phyloP scores from a whole-genome alignment of 2,797 vertebrate species.

The Pogonophryne albipinna region DNA sequence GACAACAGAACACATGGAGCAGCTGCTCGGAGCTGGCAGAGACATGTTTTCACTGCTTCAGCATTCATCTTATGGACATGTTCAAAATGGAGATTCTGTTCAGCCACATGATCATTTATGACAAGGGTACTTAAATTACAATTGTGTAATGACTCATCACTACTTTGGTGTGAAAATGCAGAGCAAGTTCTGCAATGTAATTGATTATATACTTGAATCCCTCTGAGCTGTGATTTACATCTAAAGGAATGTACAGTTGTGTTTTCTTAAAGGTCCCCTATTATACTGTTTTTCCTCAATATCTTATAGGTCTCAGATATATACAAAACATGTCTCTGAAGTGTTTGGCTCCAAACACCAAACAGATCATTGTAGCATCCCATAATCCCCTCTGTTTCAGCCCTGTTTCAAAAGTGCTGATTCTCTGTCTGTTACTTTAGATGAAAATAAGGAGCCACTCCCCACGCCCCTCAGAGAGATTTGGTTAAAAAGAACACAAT shows the following conservation, averaged over 20 bases:
- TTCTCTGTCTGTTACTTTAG: too few species aligned
- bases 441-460: too few species aligned
- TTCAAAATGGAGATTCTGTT: background rate
- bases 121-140: background rate
- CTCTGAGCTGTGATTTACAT: background rate
- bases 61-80: background rate
- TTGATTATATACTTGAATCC: background rate
- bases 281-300: too few species aligned
- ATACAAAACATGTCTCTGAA: too few species aligned
- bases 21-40: conserved; percentile 21
- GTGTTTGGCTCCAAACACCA: too few species aligned
- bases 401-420: too few species aligned
- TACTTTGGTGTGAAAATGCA: background rate
- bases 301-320: too few species aligned
- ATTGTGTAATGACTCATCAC: background rate
- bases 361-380: too few species aligned
- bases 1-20: conserved; percentile 30
- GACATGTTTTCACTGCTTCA: conserved; percentile 23
- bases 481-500: too few species aligned
- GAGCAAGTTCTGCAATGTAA: background rate
- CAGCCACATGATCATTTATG: background rate
- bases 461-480: too few species aligned
- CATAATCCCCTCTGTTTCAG: too few species aligned
- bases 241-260: background rate
- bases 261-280: too few species aligned